Evolutionary conservation across 2,113 vertebrate genomes (phyloP).

Genomic region (Butorides virescens): DNA sequence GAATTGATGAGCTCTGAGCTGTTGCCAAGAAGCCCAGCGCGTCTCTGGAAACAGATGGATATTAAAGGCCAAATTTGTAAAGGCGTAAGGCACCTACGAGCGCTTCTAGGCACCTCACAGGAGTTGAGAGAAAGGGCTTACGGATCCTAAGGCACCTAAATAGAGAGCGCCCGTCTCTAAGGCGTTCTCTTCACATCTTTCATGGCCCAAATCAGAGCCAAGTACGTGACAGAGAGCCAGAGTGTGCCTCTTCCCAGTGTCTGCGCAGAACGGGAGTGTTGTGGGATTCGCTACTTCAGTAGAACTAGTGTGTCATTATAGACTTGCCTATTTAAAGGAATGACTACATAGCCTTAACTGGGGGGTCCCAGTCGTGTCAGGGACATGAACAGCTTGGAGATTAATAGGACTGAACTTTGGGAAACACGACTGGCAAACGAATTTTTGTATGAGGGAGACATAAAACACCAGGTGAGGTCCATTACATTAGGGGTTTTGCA

Average conservation of each 20-base stretch:
- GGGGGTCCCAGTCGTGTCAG: background rate
- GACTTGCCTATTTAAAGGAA: background rate
- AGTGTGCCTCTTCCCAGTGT: background rate
- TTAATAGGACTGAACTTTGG: background rate
- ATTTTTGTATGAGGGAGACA: background rate
- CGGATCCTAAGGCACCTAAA: background rate
- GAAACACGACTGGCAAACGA: background rate
- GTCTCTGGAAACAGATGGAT: background rate
- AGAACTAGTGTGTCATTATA: rapidly evolving
- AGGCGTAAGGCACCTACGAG: background rate
- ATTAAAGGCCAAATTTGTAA: background rate
- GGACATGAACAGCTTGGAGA: background rate
- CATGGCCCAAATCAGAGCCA: background rate
- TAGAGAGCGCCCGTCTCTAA: background rate
- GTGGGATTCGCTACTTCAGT: background rate
- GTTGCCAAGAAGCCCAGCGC: background rate
- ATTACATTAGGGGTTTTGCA: background rate
- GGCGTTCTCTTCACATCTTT: background rate
- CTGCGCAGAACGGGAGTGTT: background rate
- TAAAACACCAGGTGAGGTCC: background rate
- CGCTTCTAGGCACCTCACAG: background rate
- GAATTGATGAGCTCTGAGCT: background rate
- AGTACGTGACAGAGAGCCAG: background rate
- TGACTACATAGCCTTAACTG: background rate
- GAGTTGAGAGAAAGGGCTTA: background rate